Base-by-base conservation (phyloP, 2,888 invertebrate genomes). In the Imbricaverruca yamaguchii region DNA sequence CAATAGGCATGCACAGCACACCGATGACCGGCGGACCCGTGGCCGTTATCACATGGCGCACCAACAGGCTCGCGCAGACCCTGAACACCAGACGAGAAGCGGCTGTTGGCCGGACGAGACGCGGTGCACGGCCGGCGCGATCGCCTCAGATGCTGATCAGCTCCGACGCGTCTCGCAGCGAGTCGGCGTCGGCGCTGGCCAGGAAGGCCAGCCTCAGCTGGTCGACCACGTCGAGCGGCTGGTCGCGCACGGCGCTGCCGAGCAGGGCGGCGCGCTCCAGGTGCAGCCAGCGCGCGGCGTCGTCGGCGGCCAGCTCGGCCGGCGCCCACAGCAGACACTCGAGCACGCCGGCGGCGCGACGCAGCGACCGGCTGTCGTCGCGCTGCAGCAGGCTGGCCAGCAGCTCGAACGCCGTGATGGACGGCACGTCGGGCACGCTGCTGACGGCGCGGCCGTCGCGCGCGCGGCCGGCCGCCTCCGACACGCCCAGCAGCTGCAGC, bases 301-400 rank as follows among this genome's bases (percentile, higher is more conserved):
- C 83, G 57, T 81, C 82, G n/a, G 69, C 65, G 23, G 80, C 81
- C 74, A 53, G 74, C 9, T 18, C 79, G 12, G 57, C 13, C 2
- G 95, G 95, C 3, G 95, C 95, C 95, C 95, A 96, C 0, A 96
- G 88, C 85, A 93, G 92, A 86, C 94, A 94, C 86, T 96, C 95
- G n/a, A 96, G 88, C 0, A 95, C 91, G 0, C 94, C 92, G 86
- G 94, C 94, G 0, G 93, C 93, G 86, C 89, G 86, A 23, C 87
- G 86, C 79, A 87, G 83, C 69, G 86, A 86, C 61, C 84, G 85
- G 8, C 86, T 85, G 79, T 85, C 85, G 80, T 87, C 87, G 57
- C 85, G 84, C 57, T 85, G 83, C 25, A 87, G 84, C 7, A 86
- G 80, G 18, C 84, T 83, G 1, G 86, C 85, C 12, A 84, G 83